Base-by-base conservation (phyloP, 2,888 invertebrate species). In the Eupithecia exiguata region DNA sequence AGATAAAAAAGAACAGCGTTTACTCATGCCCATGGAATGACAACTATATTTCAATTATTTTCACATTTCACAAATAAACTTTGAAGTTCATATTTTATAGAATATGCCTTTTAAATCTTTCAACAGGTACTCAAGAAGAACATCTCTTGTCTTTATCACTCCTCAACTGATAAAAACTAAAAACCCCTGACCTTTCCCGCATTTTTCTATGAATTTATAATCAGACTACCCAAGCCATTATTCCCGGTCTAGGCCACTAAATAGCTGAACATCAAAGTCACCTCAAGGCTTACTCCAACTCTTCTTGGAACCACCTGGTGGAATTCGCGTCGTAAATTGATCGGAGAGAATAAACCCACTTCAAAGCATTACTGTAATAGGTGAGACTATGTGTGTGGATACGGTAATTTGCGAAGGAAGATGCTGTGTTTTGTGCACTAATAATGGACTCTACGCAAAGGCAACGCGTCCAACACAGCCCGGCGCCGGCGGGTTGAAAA, bases 291-390 rank as follows among this genome's bases (percentile, higher is more conserved):
- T 70, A 74, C 65, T 58, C 58, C 12, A 67, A 69, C 36, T 63
- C 68, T 72, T 72, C 75, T 65, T 30, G 43, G 75, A 72, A 75
- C 75, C 75, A 75, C 75, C 75, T 75, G 75, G 75, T 72, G 68
- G 72, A 58, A 70, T 58, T 30, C 36, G 70, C 53, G 40, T 75
- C 75, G 70, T 75, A 75, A 75, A 75, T 68, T 72, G 38, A 75
- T 75, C 75, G 65, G 7, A 68, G 65, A 70, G 72, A 75, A 75
- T 75, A 72, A 75, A 68, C 75, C 53, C 14, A 75, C 75, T 61
- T 75, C 75, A 75, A 75, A 75, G 75, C 69, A 63, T 67, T 25
- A 61, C 58, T 72, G 25, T 35, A 2, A 9, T 18, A 30, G 35
- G 35, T 35, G 35, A 35, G 18, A 18, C 3, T 18, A 5, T 30